A percentile compares a stretch with the other conserved stretches of the same genome.
Conservation (phyloP, 2,888 invertebrate genomes). For the Chirona hameri region DNA sequence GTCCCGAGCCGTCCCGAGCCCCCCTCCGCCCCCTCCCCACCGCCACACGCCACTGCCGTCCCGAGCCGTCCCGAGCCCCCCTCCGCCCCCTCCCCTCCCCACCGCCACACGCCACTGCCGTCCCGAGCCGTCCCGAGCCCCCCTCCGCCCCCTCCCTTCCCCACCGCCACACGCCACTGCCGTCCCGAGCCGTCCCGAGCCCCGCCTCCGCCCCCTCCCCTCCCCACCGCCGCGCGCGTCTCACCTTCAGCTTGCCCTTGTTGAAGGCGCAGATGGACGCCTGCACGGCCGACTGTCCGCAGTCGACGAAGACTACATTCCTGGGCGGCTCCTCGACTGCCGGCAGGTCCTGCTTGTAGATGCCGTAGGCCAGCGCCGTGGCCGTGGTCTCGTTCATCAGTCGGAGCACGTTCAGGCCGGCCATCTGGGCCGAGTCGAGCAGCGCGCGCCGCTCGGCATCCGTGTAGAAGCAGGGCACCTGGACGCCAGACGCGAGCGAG, state of each 20-base stretch:
- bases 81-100: too few relatives aligned
- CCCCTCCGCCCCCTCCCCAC: too few relatives aligned
- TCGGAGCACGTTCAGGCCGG: constrained; percentile 88
- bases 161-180: too few relatives aligned
- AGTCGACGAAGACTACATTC: constrained; percentile 94
- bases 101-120: too few relatives aligned
- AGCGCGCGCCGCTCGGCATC: constrained; percentile 90
- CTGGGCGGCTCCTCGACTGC: constrained; percentile 80
- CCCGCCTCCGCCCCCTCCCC: too few relatives aligned
- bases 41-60: too few relatives aligned
- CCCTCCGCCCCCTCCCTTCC: too few relatives aligned
- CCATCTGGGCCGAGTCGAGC: constrained; percentile 84
- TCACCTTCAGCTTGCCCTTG: constrained; percentile 81
- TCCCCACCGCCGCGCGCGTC: constrained; percentile 29
- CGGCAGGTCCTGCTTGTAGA: constrained; percentile 96
- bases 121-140: too few relatives aligned
- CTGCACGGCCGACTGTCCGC: constrained; percentile 89
- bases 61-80: too few relatives aligned
- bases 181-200: too few relatives aligned
- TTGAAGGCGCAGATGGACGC: constrained; percentile 68
- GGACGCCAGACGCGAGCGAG: constrained; percentile 32
- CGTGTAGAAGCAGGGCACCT: constrained; percentile 86
- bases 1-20: too few relatives aligned
- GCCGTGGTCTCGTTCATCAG: constrained; percentile 97
- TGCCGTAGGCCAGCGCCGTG: constrained; percentile 92